These are phyloP conservation scores for Labia minor DNA, from an alignment of 2,888 invertebrate species.

Conservation along the genomic window DNA sequence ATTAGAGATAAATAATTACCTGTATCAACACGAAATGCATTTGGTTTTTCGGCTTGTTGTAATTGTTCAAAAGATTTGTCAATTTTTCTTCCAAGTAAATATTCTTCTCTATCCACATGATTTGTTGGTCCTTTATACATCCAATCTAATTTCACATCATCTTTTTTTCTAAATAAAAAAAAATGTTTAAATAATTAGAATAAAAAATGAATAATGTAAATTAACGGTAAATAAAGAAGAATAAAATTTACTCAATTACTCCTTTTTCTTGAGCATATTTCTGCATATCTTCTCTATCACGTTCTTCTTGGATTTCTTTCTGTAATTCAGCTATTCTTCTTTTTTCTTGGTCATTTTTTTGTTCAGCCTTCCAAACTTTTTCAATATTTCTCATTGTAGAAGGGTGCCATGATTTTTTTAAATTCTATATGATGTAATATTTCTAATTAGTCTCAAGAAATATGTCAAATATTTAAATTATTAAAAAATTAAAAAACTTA, in stretches of 20 bases:
- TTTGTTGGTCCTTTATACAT: slow-evolving; percentile 64
- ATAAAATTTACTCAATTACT: slow-evolving; percentile 32
- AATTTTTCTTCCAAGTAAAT: slow-evolving; percentile 68
- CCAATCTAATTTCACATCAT: slow-evolving; percentile 59
- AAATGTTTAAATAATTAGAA: too few relatives aligned
- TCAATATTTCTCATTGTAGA: slow-evolving; percentile 66
- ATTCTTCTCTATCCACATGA: slow-evolving; percentile 70
- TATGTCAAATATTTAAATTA: too few relatives aligned
- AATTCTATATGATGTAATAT: slow-evolving; percentile 44
- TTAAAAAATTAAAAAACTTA: background rate
- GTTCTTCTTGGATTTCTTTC: slow-evolving; percentile 54
- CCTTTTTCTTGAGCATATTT: slow-evolving; percentile 46
- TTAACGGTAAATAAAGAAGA: too few relatives aligned
- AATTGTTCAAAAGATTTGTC: slow-evolving; percentile 67
- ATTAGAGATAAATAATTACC: background rate
- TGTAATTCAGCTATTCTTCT: slow-evolving; percentile 55
- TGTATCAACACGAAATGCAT: background rate
- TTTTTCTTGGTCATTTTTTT: slow-evolving; percentile 58
- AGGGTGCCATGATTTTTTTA: slow-evolving; percentile 72
- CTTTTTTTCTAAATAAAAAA: slow-evolving; percentile 26
- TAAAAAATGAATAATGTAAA: background rate
- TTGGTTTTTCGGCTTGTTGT: slow-evolving; percentile 22
- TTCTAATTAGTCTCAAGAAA: too few relatives aligned
- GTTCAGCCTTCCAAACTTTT: slow-evolving; percentile 67
- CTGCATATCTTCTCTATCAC: slow-evolving; percentile 53